Base-by-base conservation (phyloP, 2,888 invertebrate genomes). In the Cheilosia variabilis region DNA sequence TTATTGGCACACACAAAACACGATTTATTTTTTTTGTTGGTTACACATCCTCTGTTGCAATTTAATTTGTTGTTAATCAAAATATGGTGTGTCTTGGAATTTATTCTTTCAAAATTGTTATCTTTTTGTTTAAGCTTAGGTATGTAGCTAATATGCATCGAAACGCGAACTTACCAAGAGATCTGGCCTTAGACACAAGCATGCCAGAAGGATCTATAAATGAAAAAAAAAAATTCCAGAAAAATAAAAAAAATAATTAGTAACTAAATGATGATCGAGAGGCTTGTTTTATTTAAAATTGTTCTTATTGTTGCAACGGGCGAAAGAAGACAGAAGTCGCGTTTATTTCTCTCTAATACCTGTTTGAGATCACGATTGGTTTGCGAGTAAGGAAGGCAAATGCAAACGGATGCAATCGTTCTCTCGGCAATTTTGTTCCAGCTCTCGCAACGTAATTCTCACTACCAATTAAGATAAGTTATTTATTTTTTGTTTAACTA, bases 181-280 rank as follows among this genome's bases (percentile, higher is more conserved):
- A 93, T 95, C 95, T 94, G 95, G 95, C 95, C 95, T 94, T 94
- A 95, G 94, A 94, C 94, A 95, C 94, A 95, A 94, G 94, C 94
- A 95, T 94, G 95, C 95, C 94, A 95, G 94, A 94, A 95, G 94
- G 93, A 95, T 94, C 95, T 95, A 95, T 93, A 95, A 94, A 94
- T 93, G 93, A 93, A 91, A 94, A 94, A 92, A 34, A 93, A 92
- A 92, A 91, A 92, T 93, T 92, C 92, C 89, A 89, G 88, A 89
- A 89, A 90, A 91, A 88, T 89, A 89, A 91, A 88, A 88, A 87
- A 88, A 88, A 88, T 88, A 79, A 87, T 76, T 71, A 84, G 69
- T 79, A 63, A 83, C 72, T 79, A 27, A 75, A 69, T 75, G 75
- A 71, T 68, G 78, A 78, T 72, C 72, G 77, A 77, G 52, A 57